A percentile compares a stretch with the other conserved stretches of the same genome.
Evolutionary conservation across 2,797 vertebrate genomes (phyloP).

Genomic region (Telmatherina bonti): DNA sequence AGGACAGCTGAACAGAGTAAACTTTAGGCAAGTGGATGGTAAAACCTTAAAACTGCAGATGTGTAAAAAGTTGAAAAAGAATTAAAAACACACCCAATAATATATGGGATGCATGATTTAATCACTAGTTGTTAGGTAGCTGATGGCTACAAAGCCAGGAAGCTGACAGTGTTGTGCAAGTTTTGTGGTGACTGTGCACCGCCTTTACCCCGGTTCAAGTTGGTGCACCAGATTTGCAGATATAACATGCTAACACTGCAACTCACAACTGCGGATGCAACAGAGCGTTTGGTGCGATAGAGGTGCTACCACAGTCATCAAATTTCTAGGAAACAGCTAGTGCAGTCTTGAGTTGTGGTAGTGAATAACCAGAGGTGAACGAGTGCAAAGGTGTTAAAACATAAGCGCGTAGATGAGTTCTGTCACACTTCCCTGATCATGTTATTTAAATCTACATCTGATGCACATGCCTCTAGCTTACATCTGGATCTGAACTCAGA

Average conservation of each 20-base stretch:
- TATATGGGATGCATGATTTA: background rate
- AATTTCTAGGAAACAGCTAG: slow-evolving; percentile 74
- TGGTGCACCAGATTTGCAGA: slow-evolving; percentile 51
- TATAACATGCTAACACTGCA: slow-evolving; percentile 2
- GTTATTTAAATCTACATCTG: slow-evolving; percentile 31
- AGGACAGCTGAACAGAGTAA: background rate
- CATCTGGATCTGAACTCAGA: slow-evolving; percentile 12
- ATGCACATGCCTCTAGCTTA: slow-evolving; percentile 35
- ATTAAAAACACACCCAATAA: background rate
- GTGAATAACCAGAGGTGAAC: slow-evolving; percentile 38
- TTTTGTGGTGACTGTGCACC: slow-evolving; percentile 57
- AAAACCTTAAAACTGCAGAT: background rate
- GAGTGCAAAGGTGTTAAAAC: slow-evolving; percentile 16
- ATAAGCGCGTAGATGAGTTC: background rate
- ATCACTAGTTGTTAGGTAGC: slow-evolving; percentile 22
- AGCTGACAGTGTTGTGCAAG: slow-evolving; percentile 44
- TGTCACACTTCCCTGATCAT: background rate
- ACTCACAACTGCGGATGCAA: slow-evolving; percentile 33
- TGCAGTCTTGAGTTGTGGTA: slow-evolving; percentile 27
- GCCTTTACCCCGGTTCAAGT: slow-evolving; percentile 49
- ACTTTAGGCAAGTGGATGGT: background rate
- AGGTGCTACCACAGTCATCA: slow-evolving; percentile 1
- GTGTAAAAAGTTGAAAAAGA: background rate
- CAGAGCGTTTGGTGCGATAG: background rate
- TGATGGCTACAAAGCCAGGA: slow-evolving; percentile 10